Base-by-base conservation (phyloP, 1,140 invertebrate genomes). In the Anastatus disparis region DNA sequence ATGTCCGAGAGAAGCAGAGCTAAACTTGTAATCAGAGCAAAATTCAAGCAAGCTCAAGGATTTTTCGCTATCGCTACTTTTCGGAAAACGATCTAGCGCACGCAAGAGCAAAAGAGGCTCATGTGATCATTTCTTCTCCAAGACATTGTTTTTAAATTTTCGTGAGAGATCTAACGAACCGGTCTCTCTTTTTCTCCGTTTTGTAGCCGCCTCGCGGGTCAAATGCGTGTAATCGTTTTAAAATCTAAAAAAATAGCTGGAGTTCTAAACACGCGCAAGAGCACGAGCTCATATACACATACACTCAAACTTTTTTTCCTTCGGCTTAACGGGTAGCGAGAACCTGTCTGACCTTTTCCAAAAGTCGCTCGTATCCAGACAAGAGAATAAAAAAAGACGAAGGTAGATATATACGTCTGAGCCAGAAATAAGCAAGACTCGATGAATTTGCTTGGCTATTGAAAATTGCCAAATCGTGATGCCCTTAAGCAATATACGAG, bases 291-390 rank as follows among this genome's bases (percentile, higher is more conserved):
- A n/a, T n/a, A n/a, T n/a, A n/a, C n/a, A n/a, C n/a, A n/a, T n/a
- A n/a, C n/a, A n/a, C n/a, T n/a, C n/a, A n/a, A n/a, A n/a, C 52
- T 31, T 27, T 55, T 27, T 31, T 17, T 46, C 38, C 29, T 2
- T 71, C 76, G 66, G 71, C 65, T 70, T 77, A 81, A 78, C 76
- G 77, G 77, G 75, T 78, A 79, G 77, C 78, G 61, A 77, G 76
- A 79, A 81, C 79, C 77, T 78, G 78, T 82, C 79, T 78, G 76
- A 80, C 80, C 78, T 81, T 81, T 82, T n/a, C 17, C 48, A 24
- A 62, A 56, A 71, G 52, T 63, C 42, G 52, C 27, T 17, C 10
- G 13, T n/a, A 42, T 65, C 26, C n/a, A 50, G 17, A 15, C 58
- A 15, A 15, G 48, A 52, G 48, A 26, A 35, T 4, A 24, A 52